phyloP scores from a whole-genome alignment of 2,113 vertebrate genomes.

The Scophthalmus maximus region DNA sequence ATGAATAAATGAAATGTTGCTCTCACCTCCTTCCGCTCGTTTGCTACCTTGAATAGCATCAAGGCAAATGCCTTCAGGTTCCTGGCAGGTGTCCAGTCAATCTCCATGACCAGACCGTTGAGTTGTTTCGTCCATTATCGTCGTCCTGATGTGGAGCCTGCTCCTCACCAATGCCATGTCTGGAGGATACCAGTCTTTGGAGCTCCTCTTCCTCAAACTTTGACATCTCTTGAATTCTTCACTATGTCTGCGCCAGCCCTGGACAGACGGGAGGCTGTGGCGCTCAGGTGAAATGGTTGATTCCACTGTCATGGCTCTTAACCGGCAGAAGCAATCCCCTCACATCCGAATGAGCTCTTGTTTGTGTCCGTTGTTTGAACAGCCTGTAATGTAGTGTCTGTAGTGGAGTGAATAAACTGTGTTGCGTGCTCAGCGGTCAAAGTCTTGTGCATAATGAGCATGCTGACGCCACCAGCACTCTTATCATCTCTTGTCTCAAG shows the following conservation, averaged over 20 bases:
- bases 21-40: no score
- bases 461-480: background rate
- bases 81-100: no score
- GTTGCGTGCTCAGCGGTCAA: background rate
- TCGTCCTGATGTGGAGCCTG: background rate
- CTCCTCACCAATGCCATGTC: slow-evolving; percentile 31
- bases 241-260: background rate
- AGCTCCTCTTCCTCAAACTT: slow-evolving; percentile 31
- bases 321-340: background rate
- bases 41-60: no score
- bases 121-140: background rate
- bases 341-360: background rate
- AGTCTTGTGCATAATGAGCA: background rate
- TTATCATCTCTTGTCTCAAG: background rate
- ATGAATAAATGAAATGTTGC: no score
- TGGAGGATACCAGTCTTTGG: slow-evolving; percentile 55
- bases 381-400: background rate
- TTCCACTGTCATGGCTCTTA: slow-evolving; percentile 41
- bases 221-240: background rate
- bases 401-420: background rate
- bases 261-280: background rate
- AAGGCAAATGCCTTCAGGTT: no score
- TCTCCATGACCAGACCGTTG: background rate
- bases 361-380: background rate
- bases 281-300: slow-evolving; percentile 1